Evolutionary conservation across 2,888 invertebrate species (phyloP).

Genomic region (Venusia cambrica): DNA sequence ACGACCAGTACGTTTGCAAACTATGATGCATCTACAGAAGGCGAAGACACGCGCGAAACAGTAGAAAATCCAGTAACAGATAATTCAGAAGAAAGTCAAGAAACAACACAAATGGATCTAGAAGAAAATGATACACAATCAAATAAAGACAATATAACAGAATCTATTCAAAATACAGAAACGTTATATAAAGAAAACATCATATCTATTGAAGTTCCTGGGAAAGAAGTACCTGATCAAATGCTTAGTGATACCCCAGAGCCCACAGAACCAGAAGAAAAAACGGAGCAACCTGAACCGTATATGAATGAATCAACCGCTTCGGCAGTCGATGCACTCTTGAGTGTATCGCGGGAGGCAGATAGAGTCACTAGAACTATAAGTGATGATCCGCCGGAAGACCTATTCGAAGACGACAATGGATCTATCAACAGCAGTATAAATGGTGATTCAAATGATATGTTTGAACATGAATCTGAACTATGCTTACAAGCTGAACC

Average conservation of each 20-base stretch:
- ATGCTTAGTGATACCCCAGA: slow-evolving; percentile 21
- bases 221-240: slow-evolving; percentile 28
- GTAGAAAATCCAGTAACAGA: slow-evolving; percentile 9
- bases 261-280: slow-evolving; percentile 21
- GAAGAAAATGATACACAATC: slow-evolving; percentile 2
- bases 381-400: slow-evolving; percentile 68
- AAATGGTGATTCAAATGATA: slow-evolving; percentile 34
- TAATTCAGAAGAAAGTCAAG: slow-evolving; percentile 14
- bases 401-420: slow-evolving; percentile 71
- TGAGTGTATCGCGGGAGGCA: slow-evolving; percentile 67
- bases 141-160: slow-evolving; percentile 8
- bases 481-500: too few relatives aligned
- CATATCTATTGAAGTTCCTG: slow-evolving; percentile 17
- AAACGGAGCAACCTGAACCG: slow-evolving; percentile 38
- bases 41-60: slow-evolving; percentile 15
- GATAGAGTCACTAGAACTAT: slow-evolving; percentile 66
- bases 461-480: slow-evolving; percentile 6
- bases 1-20: slow-evolving; percentile 6
- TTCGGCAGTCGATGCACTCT: slow-evolving; percentile 70
- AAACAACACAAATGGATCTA: slow-evolving; percentile 8
- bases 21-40: slow-evolving; percentile 13
- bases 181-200: slow-evolving; percentile 12
- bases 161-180: slow-evolving; percentile 7
- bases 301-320: slow-evolving; percentile 68
- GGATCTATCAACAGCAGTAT: slow-evolving; percentile 29